phyloP scores from a whole-genome alignment of 2,113 vertebrate species.

The Osmerus eperlanus region DNA sequence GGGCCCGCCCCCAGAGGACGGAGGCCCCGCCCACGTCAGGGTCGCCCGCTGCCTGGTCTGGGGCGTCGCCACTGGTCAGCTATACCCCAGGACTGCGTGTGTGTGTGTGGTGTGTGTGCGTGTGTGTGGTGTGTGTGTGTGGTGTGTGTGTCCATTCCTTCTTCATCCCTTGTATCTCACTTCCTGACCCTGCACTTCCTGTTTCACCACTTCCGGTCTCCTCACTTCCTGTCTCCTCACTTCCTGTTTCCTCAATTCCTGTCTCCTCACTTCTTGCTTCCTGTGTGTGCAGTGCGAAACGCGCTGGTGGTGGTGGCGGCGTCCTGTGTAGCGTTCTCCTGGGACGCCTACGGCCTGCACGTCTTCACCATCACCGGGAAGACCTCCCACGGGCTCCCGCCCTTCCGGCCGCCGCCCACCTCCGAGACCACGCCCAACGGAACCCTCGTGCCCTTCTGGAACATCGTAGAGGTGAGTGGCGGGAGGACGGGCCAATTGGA shows the following conservation, averaged over 20 bases:
- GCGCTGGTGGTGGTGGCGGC: constrained; percentile 86
- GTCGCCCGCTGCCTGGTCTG: constrained; percentile 75
- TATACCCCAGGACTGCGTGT: constrained; percentile 13
- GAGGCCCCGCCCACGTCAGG: constrained; percentile 35
- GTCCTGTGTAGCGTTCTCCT: constrained; percentile 82
- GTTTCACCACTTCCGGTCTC: neutral
- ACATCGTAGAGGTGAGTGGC: constrained; percentile 77
- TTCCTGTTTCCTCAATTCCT: too few species aligned
- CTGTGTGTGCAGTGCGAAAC: constrained; percentile 74
- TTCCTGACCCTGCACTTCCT: too few species aligned
- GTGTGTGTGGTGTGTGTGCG: neutral
- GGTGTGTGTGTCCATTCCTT: too few species aligned
- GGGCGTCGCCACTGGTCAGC: constrained; percentile 79
- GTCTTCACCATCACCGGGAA: constrained; percentile 83
- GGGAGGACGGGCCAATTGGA: neutral
- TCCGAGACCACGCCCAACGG: constrained; percentile 74
- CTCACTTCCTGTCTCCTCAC: neutral
- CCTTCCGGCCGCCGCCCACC: constrained; percentile 71
- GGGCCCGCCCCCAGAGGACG: constrained; percentile 7
- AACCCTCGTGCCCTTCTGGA: constrained; percentile 74
- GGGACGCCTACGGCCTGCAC: constrained; percentile 70
- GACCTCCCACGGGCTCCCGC: constrained; percentile 78
- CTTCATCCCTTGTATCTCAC: too few species aligned
- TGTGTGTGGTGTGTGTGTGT: too few species aligned
- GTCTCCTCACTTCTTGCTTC: neutral